Evolutionary conservation across 2,888 invertebrate species (phyloP).

Genomic region (Perizoma affinitatum): DNA sequence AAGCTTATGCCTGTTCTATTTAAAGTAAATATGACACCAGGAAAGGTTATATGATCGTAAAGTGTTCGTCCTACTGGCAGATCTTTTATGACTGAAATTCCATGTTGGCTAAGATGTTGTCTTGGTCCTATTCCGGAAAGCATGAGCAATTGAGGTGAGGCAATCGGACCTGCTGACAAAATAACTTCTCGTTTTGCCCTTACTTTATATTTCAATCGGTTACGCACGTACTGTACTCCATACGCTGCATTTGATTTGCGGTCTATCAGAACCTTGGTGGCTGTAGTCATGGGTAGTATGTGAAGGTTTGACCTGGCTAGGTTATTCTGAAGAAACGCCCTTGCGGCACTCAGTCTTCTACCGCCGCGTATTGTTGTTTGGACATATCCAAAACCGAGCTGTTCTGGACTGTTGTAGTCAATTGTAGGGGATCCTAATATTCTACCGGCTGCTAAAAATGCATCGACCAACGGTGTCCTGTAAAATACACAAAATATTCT

Average conservation of each 20-base stretch:
- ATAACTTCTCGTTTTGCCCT: conserved; percentile 87
- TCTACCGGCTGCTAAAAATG: conserved; percentile 86
- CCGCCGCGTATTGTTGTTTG: conserved; percentile 86
- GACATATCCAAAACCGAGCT: conserved; percentile 84
- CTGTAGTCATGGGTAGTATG: conserved; percentile 80
- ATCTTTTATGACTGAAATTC: conserved; percentile 83
- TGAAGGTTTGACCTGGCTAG: conserved; percentile 82
- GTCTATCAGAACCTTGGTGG: conserved; percentile 82
- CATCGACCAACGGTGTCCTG: conserved; percentile 81
- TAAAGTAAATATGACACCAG: conserved; percentile 87
- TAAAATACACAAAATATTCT: background rate
- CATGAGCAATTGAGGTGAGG: conserved; percentile 92
- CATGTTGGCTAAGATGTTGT: conserved; percentile 79
- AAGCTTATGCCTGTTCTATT: conserved; percentile 60
- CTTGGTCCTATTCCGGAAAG: conserved; percentile 88
- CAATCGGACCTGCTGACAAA: conserved; percentile 90
- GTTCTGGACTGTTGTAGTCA: conserved; percentile 86
- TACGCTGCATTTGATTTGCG: conserved; percentile 70
- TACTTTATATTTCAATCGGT: conserved; percentile 68
- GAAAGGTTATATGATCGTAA: conserved; percentile 86
- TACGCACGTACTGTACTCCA: conserved; percentile 82
- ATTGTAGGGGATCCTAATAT: conserved; percentile 86
- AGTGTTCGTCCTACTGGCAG: conserved; percentile 86
- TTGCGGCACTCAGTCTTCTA: conserved; percentile 83
- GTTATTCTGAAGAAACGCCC: conserved; percentile 83